Evolutionary conservation across 2,113 vertebrate genomes (phyloP), one percentile per base, ranked within the genome.

Genomic region (Phocoena phocoena): DNA sequence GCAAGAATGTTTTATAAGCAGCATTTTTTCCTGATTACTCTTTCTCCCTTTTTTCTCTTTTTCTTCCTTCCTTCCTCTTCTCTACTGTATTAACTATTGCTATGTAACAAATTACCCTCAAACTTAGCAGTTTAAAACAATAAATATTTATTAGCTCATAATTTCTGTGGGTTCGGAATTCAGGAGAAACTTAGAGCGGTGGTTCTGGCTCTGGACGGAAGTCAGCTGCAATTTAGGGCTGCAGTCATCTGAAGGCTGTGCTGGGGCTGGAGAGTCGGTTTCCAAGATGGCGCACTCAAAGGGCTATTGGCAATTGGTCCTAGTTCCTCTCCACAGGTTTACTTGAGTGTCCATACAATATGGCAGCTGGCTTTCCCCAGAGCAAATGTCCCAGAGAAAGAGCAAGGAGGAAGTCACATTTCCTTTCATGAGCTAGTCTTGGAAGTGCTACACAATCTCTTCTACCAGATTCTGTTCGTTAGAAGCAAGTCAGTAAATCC

Each of bases 1-100:
- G 4, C 50, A 88, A 84, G 80, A 88, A 53, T 70, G 60, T 94
- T 96, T 90, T 36, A 95, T 4, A 70, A 92, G 68, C 50, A 81
- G 38, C 4, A 23, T 85, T 80, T 94, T 87, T 68, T 88, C 31
- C 50, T 65, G 25, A 90, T n/a, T 41, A 71, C 23, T 70, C 41
- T 88, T 92, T 73, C 53, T 91, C 10, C 14, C 17, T 65, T 53
- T 17, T 81, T 92, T 73, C 18, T 41, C 21, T 71, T 84, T 65
- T 76, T 81, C 23, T 79, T 38, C 68, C 20, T 81, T 44, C 33
- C 18, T 62, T 89, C 26, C 5, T 33, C 63, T 63, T 82, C n/a
- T 65, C 60, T 83, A 10, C 18, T 62, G 1, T 93, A 70, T 68
- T 62, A 55, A 41, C 23, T 81, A 62, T 41, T 65, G 26, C 25